A percentile compares a stretch with the other conserved stretches of the same genome.
Conservation (phyloP, 2,797 vertebrate genomes). For the Crypturellus tataupa region DNA sequence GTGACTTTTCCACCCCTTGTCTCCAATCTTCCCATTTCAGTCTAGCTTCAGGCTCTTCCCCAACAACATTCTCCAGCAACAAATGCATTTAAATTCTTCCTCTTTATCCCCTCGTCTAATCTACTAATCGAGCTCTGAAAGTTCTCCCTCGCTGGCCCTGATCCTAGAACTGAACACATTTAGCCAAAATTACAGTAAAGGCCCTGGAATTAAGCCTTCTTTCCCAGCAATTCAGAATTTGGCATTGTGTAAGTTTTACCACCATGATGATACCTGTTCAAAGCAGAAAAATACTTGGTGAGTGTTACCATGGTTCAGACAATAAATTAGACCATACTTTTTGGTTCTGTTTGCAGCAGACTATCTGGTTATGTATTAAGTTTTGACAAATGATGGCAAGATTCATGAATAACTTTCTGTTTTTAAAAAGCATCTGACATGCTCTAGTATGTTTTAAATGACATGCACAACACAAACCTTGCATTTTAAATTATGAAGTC, state of each 20-base stretch:
- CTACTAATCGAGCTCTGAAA: not conserved
- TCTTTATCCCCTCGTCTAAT: not conserved
- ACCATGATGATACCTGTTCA: not conserved
- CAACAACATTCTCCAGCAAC: not conserved
- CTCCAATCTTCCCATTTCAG: not conserved
- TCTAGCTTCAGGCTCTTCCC: not conserved
- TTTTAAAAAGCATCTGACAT: not conserved
- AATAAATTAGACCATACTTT: not conserved
- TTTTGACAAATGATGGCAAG: not conserved
- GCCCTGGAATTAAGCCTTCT: constrained; percentile 2
- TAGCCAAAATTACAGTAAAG: constrained; percentile 20
- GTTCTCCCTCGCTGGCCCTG: not conserved
- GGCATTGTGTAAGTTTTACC: not conserved
- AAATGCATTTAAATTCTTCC: not conserved
- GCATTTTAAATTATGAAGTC: not conserved
- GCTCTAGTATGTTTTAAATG: not conserved
- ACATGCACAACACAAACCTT: not conserved
- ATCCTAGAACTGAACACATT: not conserved
- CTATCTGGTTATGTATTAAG: not conserved
- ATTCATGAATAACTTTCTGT: not conserved
- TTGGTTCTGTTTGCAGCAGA: not conserved
- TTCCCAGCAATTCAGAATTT: constrained; percentile 6
- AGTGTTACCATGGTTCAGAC: not conserved
- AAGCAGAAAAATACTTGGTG: not conserved
- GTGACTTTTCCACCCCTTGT: not conserved